Percentiles rank a stretch among this genome's conserved stretches.
These are phyloP conservation scores for Octomys mimax DNA, from an alignment of 2,797 vertebrate species.

Conservation along the genomic window DNA sequence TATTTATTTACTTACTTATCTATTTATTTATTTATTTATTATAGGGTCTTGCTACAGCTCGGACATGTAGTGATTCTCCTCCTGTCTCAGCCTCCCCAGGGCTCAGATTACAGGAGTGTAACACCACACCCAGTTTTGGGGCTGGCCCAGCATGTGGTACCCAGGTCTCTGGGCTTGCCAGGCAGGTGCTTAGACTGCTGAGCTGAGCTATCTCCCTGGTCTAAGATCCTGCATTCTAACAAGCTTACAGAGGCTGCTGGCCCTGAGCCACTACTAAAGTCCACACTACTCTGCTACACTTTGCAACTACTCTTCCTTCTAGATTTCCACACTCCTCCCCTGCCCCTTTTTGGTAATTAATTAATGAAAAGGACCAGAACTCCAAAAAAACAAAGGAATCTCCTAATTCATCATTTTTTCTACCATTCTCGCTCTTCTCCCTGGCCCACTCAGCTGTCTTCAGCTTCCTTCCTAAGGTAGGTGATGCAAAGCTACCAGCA, in stretches of 20 bases:
- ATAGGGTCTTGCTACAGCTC: too few relatives aligned
- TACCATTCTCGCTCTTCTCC: neutral
- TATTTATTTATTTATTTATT: too few relatives aligned
- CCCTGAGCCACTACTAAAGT: neutral
- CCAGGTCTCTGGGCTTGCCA: too few relatives aligned
- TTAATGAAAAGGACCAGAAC: conserved; percentile 57
- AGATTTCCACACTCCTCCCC: neutral
- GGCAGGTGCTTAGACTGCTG: too few relatives aligned
- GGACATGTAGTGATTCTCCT: too few relatives aligned
- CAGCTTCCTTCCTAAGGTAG: conserved; percentile 25
- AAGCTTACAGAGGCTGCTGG: conserved; percentile 1
- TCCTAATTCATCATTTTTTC: conserved; percentile 66
- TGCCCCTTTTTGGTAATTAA: conserved; percentile 31
- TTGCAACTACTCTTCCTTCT: neutral
- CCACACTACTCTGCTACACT: conserved; percentile 3
- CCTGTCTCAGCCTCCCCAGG: too few relatives aligned
- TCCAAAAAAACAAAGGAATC: conserved; percentile 31
- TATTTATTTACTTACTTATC: too few relatives aligned
- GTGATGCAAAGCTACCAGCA: neutral
- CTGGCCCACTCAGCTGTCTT: neutral
- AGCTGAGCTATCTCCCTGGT: too few relatives aligned
- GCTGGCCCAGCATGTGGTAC: too few relatives aligned
- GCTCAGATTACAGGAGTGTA: too few relatives aligned
- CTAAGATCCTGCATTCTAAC: neutral
- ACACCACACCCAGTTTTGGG: too few relatives aligned